A percentile compares a stretch with the other conserved stretches of the same genome.
These are phyloP conservation scores for Reticulitermes speratus DNA, from an alignment of 1,140 invertebrate species.

Conservation along the genomic window DNA sequence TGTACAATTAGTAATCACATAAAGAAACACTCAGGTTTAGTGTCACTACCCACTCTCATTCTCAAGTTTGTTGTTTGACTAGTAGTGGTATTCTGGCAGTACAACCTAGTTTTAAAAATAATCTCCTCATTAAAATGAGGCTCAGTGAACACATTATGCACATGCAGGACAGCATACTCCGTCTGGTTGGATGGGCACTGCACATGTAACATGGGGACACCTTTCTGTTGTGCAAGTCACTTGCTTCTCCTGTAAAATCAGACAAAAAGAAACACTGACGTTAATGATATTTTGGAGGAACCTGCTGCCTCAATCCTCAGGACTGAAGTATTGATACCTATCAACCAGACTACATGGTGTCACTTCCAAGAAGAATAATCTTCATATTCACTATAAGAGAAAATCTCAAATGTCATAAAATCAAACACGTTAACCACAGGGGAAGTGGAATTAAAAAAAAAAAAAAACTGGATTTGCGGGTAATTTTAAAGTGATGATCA, in stretches of 20 bases:
- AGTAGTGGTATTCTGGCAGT: background rate
- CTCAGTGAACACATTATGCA: constrained; percentile 27
- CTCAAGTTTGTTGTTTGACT: background rate
- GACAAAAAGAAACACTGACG: background rate
- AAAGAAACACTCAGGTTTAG: constrained; percentile 3
- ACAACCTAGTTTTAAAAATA: constrained; percentile 7
- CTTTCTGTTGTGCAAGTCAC: constrained; percentile 43
- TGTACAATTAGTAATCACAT: constrained; percentile 19
- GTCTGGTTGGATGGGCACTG: constrained; percentile 23
- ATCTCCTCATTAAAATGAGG: background rate
- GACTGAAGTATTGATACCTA: background rate
- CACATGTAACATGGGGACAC: constrained; percentile 37
- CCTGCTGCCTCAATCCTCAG: background rate
- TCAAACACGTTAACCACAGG: too few species aligned
- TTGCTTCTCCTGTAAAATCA: constrained; percentile 38
- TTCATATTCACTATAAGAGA: background rate
- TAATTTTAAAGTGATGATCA: too few species aligned
- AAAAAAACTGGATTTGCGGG: too few species aligned
- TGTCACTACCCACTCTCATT: background rate
- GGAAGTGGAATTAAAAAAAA: too few species aligned
- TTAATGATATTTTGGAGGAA: background rate
- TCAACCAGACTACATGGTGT: too few species aligned
- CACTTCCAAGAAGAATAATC: too few species aligned
- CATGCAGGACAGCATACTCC: constrained; percentile 36
- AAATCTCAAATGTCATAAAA: background rate